phyloP scores from a whole-genome alignment of 2,888 invertebrate species.

The Entomobrya multifasciata region DNA sequence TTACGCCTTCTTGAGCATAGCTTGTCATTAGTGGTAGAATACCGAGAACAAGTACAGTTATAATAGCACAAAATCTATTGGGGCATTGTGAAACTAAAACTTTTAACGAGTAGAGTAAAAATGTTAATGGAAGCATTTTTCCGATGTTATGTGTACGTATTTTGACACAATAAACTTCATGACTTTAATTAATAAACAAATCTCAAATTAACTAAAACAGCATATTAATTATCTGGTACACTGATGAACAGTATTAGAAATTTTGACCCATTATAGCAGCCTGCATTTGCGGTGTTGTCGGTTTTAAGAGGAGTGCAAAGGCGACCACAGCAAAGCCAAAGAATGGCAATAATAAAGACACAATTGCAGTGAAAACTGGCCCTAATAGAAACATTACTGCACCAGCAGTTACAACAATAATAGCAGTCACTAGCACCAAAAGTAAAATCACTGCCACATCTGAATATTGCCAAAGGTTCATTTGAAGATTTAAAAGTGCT shows the following conservation, averaged over 20 bases:
- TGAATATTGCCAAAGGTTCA: conserved; percentile 13
- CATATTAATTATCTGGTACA: background rate
- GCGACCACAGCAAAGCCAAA: conserved; percentile 60
- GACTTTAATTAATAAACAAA: background rate
- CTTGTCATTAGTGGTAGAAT: background rate
- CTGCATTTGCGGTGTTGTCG: background rate
- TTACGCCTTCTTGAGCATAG: background rate
- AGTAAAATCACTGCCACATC: conserved; percentile 23
- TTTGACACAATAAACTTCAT: background rate
- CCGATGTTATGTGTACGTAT: background rate
- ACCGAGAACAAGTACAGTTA: conserved; percentile 36
- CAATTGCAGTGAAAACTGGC: conserved; percentile 50
- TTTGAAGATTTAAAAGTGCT: conserved; percentile 34
- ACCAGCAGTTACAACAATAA: conserved; percentile 24
- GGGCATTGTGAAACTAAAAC: background rate
- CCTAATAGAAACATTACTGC: conserved; percentile 65
- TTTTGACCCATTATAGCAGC: background rate
- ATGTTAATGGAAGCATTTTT: background rate
- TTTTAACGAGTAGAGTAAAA: background rate
- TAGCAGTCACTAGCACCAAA: conserved; percentile 23
- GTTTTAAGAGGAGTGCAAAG: conserved; percentile 43
- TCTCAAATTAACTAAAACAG: background rate
- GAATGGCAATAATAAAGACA: conserved; percentile 67
- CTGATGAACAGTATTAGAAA: background rate
- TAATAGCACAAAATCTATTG: conserved; percentile 24